phyloP scores from a whole-genome alignment of 2,888 invertebrate genomes.

The Eristalis pertinax region DNA sequence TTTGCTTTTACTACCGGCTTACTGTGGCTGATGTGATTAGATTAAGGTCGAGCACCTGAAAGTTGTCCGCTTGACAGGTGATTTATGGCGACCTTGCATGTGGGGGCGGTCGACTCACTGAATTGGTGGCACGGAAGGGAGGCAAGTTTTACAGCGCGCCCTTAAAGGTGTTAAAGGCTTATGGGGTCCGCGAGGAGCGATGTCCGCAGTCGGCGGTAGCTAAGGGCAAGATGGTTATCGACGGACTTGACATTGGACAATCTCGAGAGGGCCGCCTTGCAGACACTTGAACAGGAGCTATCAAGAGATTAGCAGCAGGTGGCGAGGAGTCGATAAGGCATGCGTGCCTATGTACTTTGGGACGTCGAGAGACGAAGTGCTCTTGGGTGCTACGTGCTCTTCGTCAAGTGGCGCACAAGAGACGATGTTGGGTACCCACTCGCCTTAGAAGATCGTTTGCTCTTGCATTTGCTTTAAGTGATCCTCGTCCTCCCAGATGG shows the following conservation, averaged over 20 bases:
- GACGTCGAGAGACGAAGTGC: background rate
- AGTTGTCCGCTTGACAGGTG: background rate
- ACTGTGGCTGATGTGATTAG: background rate
- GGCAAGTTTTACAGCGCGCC: background rate
- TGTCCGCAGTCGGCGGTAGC: background rate
- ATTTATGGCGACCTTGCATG: background rate
- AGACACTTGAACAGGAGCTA: background rate
- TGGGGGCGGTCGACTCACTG: no score
- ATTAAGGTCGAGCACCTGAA: background rate
- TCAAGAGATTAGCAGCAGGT: background rate
- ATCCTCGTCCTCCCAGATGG: no score
- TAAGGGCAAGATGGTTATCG: background rate
- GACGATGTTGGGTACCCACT: no score
- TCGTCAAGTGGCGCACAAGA: background rate
- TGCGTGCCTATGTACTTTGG: background rate
- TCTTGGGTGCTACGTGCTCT: background rate
- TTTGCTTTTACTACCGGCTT: background rate
- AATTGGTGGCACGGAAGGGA: background rate
- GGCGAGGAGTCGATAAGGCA: background rate
- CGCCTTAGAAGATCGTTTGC: no score
- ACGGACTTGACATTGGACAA: background rate
- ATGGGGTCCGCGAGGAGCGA: background rate
- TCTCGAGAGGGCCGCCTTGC: background rate
- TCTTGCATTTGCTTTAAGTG: no score
- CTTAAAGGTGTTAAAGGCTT: background rate